Conservation (phyloP, 2,888 invertebrate genomes). For the Gymnoscelis rufifasciata region DNA sequence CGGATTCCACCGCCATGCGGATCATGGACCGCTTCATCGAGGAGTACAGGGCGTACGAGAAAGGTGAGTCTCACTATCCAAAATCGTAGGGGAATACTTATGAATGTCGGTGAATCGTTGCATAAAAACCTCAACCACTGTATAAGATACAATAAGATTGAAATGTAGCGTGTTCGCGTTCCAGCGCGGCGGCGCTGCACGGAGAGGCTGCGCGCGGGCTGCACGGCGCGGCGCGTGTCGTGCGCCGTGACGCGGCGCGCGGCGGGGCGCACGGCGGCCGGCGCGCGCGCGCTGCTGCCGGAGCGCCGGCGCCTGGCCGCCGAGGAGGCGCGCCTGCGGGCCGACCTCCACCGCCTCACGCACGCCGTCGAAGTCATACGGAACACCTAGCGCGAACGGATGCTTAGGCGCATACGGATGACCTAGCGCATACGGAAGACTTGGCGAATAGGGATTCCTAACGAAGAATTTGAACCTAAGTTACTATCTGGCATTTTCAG, state of each 20-base stretch:
- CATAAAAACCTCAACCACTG: too few species aligned
- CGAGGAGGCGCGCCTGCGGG: conserved; percentile 47
- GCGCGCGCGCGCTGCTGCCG: conserved; percentile 56
- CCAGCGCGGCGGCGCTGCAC: conserved; percentile 73
- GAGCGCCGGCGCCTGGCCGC: conserved; percentile 51
- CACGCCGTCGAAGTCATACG: not conserved
- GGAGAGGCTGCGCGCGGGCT: conserved; percentile 61
- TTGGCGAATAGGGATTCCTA: too few species aligned
- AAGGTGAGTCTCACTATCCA: conserved; percentile 55
- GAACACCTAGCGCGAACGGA: not conserved
- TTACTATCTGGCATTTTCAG: too few species aligned
- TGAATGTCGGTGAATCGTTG: too few species aligned
- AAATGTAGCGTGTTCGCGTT: conserved; percentile 30
- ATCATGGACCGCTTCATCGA: conserved; percentile 58
- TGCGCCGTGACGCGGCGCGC: conserved; percentile 67
- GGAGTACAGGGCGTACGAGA: conserved; percentile 73
- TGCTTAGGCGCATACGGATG: too few species aligned
- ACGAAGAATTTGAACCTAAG: too few species aligned
- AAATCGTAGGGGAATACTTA: too few species aligned
- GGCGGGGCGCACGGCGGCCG: conserved; percentile 60
- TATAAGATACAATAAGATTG: not conserved
- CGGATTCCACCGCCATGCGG: conserved; percentile 50
- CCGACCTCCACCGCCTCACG: conserved; percentile 36
- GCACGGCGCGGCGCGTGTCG: conserved; percentile 68
- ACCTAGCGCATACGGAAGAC: too few species aligned